A percentile compares a stretch with the other conserved stretches of the same genome.
These are phyloP conservation scores for Chelon labrosus DNA, from an alignment of 2,797 vertebrate genomes.

Conservation along the genomic window DNA sequence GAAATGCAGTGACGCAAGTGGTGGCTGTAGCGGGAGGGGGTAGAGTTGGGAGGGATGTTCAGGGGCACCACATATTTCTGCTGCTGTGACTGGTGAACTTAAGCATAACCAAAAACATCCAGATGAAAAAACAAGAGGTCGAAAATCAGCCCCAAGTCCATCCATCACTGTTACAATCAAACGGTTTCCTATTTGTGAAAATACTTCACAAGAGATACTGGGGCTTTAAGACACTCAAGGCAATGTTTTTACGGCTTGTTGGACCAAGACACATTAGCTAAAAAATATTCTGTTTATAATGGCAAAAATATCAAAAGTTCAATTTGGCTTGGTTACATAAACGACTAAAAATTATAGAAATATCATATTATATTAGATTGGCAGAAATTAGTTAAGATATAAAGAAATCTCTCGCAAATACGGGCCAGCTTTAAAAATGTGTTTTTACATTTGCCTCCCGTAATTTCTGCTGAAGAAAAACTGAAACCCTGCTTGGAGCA, in stretches of 20 bases:
- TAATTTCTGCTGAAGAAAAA: constrained; percentile 63
- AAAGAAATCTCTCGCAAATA: constrained; percentile 22
- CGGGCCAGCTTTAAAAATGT: constrained; percentile 32
- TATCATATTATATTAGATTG: constrained; percentile 1
- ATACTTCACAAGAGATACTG: constrained; percentile 9
- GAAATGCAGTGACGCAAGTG: constrained; percentile 22
- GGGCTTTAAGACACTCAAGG: background rate
- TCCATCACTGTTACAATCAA: constrained; percentile 54
- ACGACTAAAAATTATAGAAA: background rate
- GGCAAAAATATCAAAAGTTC: background rate
- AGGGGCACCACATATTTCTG: constrained; percentile 28
- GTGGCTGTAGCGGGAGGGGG: background rate
- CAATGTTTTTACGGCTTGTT: no score
- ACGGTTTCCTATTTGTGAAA: constrained; percentile 4
- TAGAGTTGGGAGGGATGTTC: background rate
- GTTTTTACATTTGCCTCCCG: constrained; percentile 47
- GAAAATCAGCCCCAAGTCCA: constrained; percentile 23
- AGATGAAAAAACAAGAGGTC: constrained; percentile 48
- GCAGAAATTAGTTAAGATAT: constrained; percentile 3
- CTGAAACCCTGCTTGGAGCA: constrained; percentile 51
- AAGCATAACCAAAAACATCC: constrained; percentile 45
- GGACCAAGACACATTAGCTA: background rate
- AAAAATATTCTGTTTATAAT: background rate
- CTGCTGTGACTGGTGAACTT: constrained; percentile 48
- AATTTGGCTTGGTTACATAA: background rate